Base-by-base conservation (phyloP, 2,113 vertebrate species). In the Coptodon bakossiorum region DNA sequence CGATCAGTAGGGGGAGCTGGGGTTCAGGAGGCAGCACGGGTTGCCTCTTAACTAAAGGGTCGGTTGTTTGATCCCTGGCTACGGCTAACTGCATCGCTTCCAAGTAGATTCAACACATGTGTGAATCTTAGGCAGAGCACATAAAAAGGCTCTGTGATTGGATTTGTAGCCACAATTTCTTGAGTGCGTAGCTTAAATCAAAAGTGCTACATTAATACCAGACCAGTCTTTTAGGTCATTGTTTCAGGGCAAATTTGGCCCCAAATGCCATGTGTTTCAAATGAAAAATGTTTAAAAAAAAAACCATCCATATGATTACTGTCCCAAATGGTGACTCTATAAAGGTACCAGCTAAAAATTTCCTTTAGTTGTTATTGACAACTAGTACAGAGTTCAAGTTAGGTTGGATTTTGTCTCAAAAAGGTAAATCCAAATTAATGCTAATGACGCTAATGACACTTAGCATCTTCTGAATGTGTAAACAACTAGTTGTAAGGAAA, bases 1-100 rank as follows among this genome's bases (percentile, higher is more conserved):
- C 17, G 16, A n/a, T 31, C 73, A 78, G 9, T 6, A 29, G 43
- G 71, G 24, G 43, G 9, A 48, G 24, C 43, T 76, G 71, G 6
- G 24, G 71, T 45, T 45, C 3, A 71, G 7, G 12, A 71, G 13
- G 66, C n/a, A 71, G 66, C n/a, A 43, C 2, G 7, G 66, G 66
- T 24, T 40, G 0, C n/a, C 36, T 71, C 11, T 14, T 24, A 16
- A 71, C n/a, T 24, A 36, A 43, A 24, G 6, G 13, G 66, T 71
- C 5, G 3, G 61, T 43, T 9, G 14, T 40, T 68, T 40, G 66
- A 71, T 71, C 66, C 66, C 63, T 71, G n/a, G 7, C 66, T 43
- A 2, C 7, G 1, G 22, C 12, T 71, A 43, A 16, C 66, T 71
- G n/a, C 0, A 22, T 68, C 3, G 0, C 36, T 71, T 40, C 38